Evolutionary conservation across 2,888 invertebrate genomes (phyloP), one percentile per base, ranked within the genome.

Genomic region (Drosophila setosimentum): DNA sequence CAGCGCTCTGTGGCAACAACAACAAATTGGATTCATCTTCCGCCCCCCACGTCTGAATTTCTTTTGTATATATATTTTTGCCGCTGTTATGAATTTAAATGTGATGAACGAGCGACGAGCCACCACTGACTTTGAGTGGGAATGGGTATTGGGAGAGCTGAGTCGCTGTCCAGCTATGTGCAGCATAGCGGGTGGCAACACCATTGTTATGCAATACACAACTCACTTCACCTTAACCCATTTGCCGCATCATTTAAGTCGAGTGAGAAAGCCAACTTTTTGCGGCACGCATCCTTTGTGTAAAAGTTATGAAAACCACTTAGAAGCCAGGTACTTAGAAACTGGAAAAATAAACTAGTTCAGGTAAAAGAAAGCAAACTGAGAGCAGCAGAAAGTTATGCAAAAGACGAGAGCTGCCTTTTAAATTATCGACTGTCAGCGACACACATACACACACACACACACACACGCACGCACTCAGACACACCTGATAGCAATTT

Each of bases 81-180:
- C n/a, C 30, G 59, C 64, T 79, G 82, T 81, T 83, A 79, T 87
- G 89, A 85, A 85, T 87, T 89, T 81, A 87, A 87, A 85, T 89
- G 73, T 85, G 89, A 87, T 82, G 87, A 80, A 88, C 68, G 89
- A 70, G 67, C 58, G 45, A 16, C 29, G 62, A 24, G 24, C 10
- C 11, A 66, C 33, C 24, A 27, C 55, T 29, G 37, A 40, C 29
- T 37, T 29, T 27, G n/a, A n/a, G 27, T 8, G 10, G 24, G 1
- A 2, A 24, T 5, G 5, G 53, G 18, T 29, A 6, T 29, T n/a
- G n/a, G 62, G 49, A 59, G 54, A 49, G 53, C 62, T n/a, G 16
- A 58, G 55, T 33, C 42, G 30, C 45, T 57, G 78, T 66, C 73
- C 81, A 73, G 78, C 57, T 65, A 55, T 59, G 24, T 24, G 48